A percentile compares a stretch with the other conserved stretches of the same genome.
These are phyloP conservation scores for Lagocephalus sceleratus DNA, from an alignment of 2,797 vertebrate species.

Conservation along the genomic window DNA sequence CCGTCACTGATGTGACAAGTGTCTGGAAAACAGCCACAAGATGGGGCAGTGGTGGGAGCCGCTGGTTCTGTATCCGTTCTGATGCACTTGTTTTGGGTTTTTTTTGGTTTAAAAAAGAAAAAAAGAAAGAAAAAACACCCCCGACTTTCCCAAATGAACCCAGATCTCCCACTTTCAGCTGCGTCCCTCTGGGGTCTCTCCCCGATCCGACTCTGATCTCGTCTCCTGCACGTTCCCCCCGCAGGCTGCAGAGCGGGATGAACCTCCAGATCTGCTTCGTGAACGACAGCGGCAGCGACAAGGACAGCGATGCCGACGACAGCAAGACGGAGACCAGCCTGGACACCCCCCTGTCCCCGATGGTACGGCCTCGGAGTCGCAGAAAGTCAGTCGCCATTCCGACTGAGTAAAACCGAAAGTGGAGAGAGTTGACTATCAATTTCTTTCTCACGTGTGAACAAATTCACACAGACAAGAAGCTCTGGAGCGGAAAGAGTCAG, in stretches of 20 bases:
- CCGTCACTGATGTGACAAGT: neutral
- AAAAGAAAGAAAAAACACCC: constrained; percentile 55
- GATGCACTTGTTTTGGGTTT: too few relatives aligned
- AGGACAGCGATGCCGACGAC: constrained; percentile 97
- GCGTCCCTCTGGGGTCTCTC: neutral
- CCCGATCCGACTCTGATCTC: constrained; percentile 7
- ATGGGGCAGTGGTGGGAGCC: constrained; percentile 43
- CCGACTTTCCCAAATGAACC: constrained; percentile 25
- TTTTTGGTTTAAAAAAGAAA: constrained; percentile 16
- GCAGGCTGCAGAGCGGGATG: constrained; percentile 96
- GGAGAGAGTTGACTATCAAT: too few relatives aligned
- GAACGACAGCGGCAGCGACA: constrained; percentile 96
- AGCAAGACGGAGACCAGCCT: constrained; percentile 98
- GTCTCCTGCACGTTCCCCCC: constrained; percentile 13
- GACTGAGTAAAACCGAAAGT: neutral
- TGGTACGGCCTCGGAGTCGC: constrained; percentile 51
- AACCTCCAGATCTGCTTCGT: constrained; percentile 99
- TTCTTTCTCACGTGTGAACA: too few relatives aligned
- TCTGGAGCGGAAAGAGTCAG: constrained; percentile 5
- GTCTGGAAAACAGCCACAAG: constrained; percentile 1
- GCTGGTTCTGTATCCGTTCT: neutral
- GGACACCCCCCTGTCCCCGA: constrained; percentile 91
- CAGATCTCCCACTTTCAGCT: constrained; percentile 7
- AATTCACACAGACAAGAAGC: too few relatives aligned
- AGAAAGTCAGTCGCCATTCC: neutral